These are phyloP conservation scores for Latrodectus geometricus DNA, from an alignment of 1,140 invertebrate genomes.

Conservation along the genomic window DNA sequence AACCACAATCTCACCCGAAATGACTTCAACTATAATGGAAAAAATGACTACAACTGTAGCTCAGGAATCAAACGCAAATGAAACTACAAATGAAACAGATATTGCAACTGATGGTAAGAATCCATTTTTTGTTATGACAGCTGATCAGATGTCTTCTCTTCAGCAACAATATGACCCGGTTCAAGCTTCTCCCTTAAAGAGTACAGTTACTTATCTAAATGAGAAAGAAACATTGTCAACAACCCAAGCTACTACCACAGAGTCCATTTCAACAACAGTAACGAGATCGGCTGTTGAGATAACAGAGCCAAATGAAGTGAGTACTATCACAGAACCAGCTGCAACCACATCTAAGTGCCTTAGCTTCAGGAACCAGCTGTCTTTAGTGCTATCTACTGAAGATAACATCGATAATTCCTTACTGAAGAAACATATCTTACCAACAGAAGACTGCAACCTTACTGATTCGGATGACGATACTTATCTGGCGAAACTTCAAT, in stretches of 20 bases:
- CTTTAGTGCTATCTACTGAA: slow-evolving; percentile 53
- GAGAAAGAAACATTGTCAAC: background rate
- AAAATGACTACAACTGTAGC: background rate
- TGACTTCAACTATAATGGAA: slow-evolving; percentile 1
- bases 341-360: slow-evolving; percentile 37
- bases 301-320: background rate
- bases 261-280: background rate
- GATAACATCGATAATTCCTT: slow-evolving; percentile 55
- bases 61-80: background rate
- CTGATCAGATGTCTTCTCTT: slow-evolving; percentile 44
- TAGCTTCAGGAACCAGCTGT: slow-evolving; percentile 48
- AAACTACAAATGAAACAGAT: background rate
- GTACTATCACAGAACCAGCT: background rate
- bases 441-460: slow-evolving; percentile 42
- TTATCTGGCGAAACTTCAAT: slow-evolving; percentile 37
- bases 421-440: slow-evolving; percentile 39
- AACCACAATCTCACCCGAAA: background rate
- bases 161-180: slow-evolving; percentile 53
- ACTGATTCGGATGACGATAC: slow-evolving; percentile 4
- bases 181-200: slow-evolving; percentile 15
- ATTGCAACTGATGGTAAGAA: slow-evolving; percentile 18
- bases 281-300: background rate
- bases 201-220: background rate
- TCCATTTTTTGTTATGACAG: slow-evolving; percentile 53
- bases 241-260: background rate